A percentile compares a stretch with the other conserved stretches of the same genome.
Conservation (phyloP, 2,888 invertebrate species). For the Antheraea assamensis region DNA sequence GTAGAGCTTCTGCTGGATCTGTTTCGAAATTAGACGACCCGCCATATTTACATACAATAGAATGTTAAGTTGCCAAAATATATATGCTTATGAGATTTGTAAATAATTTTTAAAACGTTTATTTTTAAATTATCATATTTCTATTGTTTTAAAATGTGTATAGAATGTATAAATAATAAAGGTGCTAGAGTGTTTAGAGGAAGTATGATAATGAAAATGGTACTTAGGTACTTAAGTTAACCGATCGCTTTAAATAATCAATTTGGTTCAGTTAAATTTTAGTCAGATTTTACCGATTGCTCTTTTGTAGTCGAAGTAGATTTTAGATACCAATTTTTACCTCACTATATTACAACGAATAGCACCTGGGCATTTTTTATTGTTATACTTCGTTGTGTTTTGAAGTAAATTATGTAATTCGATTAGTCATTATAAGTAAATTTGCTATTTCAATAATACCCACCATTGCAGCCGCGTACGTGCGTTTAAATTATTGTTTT, state of each 20-base stretch:
- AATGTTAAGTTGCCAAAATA: constrained; percentile 50
- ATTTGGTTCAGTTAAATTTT: background rate
- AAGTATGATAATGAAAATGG: background rate
- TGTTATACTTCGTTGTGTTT: background rate
- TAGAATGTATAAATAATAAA: constrained; percentile 20
- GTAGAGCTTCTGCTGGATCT: constrained; percentile 61
- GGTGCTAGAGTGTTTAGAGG: background rate
- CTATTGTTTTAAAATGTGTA: constrained; percentile 3
- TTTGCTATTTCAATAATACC: constrained; percentile 22
- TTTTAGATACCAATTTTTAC: constrained; percentile 54
- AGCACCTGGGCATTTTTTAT: constrained; percentile 4
- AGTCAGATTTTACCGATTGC: background rate
- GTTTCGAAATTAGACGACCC: constrained; percentile 62
- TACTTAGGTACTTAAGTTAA: background rate
- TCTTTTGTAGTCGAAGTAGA: constrained; percentile 25
- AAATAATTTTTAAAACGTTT: constrained; percentile 13
- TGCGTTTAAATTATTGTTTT: constrained; percentile 1
- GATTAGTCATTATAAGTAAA: background rate
- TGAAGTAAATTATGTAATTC: constrained; percentile 14
- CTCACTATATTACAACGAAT: constrained; percentile 36
- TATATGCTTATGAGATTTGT: background rate
- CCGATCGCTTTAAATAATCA: background rate
- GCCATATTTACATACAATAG: constrained; percentile 66
- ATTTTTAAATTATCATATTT: background rate
- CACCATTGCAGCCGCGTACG: constrained; percentile 22